Evolutionary conservation across 2,113 vertebrate genomes (phyloP).

Genomic region (Sylvilagus bachmani): DNA sequence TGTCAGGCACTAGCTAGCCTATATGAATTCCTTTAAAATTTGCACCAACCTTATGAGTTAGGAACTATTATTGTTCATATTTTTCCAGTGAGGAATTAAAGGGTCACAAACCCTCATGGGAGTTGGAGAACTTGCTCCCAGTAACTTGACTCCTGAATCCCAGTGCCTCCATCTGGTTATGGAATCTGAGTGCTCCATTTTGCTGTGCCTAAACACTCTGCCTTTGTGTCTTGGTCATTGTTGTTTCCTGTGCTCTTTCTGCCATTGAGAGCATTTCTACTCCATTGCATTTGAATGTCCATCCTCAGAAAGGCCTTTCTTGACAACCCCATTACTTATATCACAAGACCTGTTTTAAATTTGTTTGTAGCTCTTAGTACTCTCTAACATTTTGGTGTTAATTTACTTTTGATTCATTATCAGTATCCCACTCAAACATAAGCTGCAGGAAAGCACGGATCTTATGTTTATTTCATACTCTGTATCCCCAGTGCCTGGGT

Average conservation of each 20-base stretch:
- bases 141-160: background rate
- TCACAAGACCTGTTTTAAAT: background rate
- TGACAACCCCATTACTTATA: background rate
- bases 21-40: background rate
- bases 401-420: background rate
- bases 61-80: background rate
- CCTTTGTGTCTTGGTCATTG: background rate
- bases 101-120: background rate
- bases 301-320: background rate
- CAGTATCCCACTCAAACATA: background rate
- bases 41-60: background rate
- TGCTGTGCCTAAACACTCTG: background rate
- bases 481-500: background rate
- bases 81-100: background rate
- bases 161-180: background rate
- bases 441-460: background rate
- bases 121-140: background rate
- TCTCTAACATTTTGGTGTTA: background rate
- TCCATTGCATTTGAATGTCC: background rate
- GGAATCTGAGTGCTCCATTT: fast-evolving
- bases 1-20: background rate
- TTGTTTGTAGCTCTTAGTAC: background rate
- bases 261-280: background rate
- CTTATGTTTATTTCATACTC: background rate
- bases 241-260: background rate